A percentile compares a stretch with the other conserved stretches of the same genome.
Evolutionary conservation across 2,113 vertebrate genomes (phyloP).

Genomic region (Pterocles orientalis): DNA sequence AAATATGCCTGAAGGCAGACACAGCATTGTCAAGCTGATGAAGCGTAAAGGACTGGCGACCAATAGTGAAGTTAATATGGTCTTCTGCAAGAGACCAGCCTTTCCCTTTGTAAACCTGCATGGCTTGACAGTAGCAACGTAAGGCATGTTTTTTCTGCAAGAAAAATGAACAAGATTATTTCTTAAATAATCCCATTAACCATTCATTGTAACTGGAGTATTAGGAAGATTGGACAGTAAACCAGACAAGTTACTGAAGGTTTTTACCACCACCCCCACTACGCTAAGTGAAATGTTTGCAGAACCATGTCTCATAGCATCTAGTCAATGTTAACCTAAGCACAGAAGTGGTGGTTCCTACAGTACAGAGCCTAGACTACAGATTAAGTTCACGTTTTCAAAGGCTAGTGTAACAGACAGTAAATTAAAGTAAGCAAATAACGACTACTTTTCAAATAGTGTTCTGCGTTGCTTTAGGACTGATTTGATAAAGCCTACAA

Average conservation of each 20-base stretch:
- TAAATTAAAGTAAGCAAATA: not conserved
- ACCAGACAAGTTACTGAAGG: not conserved
- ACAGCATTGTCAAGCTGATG: slow-evolving; percentile 89
- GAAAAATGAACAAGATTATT: not conserved
- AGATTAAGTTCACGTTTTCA: not conserved
- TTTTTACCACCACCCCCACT: not conserved
- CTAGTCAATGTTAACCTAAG: not conserved
- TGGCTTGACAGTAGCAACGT: slow-evolving; percentile 96
- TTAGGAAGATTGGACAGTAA: not conserved
- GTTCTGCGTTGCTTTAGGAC: not conserved
- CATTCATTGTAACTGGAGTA: not conserved
- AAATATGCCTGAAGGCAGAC: slow-evolving; percentile 91
- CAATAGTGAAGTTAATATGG: slow-evolving; percentile 98
- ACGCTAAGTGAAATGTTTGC: not conserved
- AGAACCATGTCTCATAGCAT: not conserved
- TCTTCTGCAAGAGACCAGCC: slow-evolving; percentile 97
- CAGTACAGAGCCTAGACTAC: not conserved
- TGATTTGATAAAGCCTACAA: not conserved
- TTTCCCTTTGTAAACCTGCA: slow-evolving; percentile 97
- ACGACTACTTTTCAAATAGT: not conserved
- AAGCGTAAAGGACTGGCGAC: slow-evolving; percentile 93
- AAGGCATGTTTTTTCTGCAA: slow-evolving; percentile 91
- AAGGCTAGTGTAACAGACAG: not conserved
- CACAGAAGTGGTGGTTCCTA: not conserved
- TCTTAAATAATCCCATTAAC: not conserved